Percentiles rank a stretch among this genome's conserved stretches.
These are phyloP conservation scores for Rhingia rostrata DNA, from an alignment of 2,888 invertebrate genomes.

Conservation along the genomic window DNA sequence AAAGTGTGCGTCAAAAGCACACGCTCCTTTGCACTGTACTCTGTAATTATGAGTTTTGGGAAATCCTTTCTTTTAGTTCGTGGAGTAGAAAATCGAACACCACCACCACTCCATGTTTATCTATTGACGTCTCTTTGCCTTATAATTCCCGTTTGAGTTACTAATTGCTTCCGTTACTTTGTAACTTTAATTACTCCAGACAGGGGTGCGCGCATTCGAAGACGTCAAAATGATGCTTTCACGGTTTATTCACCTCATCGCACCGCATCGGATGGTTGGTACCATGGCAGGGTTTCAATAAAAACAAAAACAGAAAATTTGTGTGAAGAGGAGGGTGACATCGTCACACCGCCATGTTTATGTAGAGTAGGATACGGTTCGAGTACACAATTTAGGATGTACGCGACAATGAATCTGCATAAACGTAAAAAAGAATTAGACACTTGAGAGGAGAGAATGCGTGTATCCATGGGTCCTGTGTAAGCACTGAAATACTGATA, in stretches of 20 bases:
- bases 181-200: constrained; percentile 70
- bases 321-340: background rate
- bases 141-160: constrained; percentile 67
- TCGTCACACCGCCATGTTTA: constrained; percentile 38
- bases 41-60: constrained; percentile 61
- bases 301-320: constrained; percentile 5
- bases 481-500: constrained; percentile 22
- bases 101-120: constrained; percentile 5
- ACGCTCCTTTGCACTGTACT: constrained; percentile 1
- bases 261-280: constrained; percentile 60
- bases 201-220: constrained; percentile 58
- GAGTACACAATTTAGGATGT: constrained; percentile 65
- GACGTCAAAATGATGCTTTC: constrained; percentile 64
- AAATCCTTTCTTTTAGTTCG: constrained; percentile 67
- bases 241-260: constrained; percentile 73
- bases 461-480: background rate
- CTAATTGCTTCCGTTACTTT: constrained; percentile 73
- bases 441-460: constrained; percentile 13
- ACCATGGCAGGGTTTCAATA: constrained; percentile 29
- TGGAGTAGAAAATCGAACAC: constrained; percentile 67
- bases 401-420: constrained; percentile 66
- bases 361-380: constrained; percentile 46
- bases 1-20: constrained; percentile 1
- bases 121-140: constrained; percentile 18
- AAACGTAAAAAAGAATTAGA: constrained; percentile 35